Base-by-base conservation (phyloP, 2,797 vertebrate species). In the Coracias cyanogaster region DNA sequence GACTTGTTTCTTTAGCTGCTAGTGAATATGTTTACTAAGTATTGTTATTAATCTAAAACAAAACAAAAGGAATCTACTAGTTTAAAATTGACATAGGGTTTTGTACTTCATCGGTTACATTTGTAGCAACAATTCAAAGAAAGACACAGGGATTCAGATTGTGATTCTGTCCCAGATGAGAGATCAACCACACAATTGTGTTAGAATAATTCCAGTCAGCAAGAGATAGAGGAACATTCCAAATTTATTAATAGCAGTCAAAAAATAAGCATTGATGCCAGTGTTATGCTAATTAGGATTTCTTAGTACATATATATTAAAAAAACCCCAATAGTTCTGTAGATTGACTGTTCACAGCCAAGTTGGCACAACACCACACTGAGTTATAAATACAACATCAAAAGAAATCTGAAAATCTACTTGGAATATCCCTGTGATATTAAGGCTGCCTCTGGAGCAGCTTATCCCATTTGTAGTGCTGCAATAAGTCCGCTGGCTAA, bases 221-320 rank as follows among this genome's bases (percentile, higher is more conserved):
- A 87, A 71, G 51, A 48, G 31, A 67, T 28, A 49, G 65, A 64
- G 25, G 48, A 94, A 71, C 52, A 64, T 48, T 58, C 31, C 39
- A 8, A 72, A 82, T 96, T 96, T 95, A 96, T 97, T 96, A 2
- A 2, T 54, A 84, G 79, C 35, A 77, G 41, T 57, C 25, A 77
- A 80, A 92, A 82, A 82, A 49, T 22, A 92, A 76, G 39, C 62
- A 86, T 72, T 93, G 91, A 76, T 69, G 51, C 51, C 39, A 39
- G 3, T 54, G 13, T 62, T 85, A 61, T 7, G 25, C 62, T 82
- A 79, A 54, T 71, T 48, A 82, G 37, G 48, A 70, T 82, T 91
- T 91, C 46, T 82, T 86, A 61, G 22, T 78, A 5, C 22, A 0
- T 67, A 6, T 33, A 66, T 52, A 52, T 45, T 15, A 35, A 64